phyloP scores from a whole-genome alignment of 2,797 vertebrate genomes.

The Vipera latastei region DNA sequence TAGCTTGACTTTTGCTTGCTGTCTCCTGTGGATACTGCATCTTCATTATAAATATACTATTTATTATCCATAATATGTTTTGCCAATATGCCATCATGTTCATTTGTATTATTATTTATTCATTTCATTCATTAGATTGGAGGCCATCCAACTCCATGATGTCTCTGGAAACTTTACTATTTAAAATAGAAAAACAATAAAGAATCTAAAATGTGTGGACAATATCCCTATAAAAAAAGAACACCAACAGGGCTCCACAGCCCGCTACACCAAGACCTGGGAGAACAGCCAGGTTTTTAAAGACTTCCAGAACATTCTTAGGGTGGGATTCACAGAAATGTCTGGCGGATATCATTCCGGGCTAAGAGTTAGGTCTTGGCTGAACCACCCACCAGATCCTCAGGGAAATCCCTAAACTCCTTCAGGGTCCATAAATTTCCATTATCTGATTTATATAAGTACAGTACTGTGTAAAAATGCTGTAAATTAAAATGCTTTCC shows the following conservation, averaged over 20 bases:
- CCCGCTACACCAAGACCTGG: neutral
- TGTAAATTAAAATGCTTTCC: neutral
- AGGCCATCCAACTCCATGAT: neutral
- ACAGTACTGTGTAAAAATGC: neutral
- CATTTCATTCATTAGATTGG: neutral
- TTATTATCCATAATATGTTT: neutral
- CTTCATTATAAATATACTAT: neutral
- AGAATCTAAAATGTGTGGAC: neutral
- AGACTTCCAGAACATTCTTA: neutral
- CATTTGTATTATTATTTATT: neutral
- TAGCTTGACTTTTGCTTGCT: neutral
- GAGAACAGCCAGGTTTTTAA: neutral
- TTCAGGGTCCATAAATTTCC: neutral
- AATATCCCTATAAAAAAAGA: neutral
- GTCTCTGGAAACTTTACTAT: neutral
- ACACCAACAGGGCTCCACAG: neutral
- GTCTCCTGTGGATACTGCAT: neutral
- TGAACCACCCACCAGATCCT: neutral
- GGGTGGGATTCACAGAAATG: neutral
- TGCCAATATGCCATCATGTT: neutral
- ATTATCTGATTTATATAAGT: neutral
- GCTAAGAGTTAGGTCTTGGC: neutral
- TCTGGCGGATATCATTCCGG: neutral
- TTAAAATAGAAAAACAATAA: neutral
- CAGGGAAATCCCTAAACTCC: neutral